Evolutionary conservation across 2,113 vertebrate species (phyloP).

Genomic region (Microtus montanus): DNA sequence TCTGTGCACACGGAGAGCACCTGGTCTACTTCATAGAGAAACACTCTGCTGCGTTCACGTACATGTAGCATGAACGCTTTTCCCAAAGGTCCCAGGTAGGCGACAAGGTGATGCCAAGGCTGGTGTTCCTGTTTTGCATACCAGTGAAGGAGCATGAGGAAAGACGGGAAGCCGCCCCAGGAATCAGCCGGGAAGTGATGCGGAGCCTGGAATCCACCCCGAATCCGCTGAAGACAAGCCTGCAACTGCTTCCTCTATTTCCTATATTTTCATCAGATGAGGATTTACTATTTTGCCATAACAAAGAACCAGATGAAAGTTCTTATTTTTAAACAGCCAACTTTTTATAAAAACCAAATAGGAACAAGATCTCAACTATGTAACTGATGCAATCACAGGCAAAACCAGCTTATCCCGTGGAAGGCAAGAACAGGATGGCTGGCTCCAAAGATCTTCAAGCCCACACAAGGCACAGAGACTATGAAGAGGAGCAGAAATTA

Average conservation of each 20-base stretch:
- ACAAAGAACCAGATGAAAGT: neutral
- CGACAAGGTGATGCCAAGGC: neutral
- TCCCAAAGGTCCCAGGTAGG: constrained; percentile 15
- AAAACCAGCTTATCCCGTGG: neutral
- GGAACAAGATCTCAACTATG: neutral
- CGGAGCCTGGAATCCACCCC: neutral
- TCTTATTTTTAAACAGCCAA: constrained; percentile 58
- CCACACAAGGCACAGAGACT: neutral
- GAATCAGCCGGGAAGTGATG: neutral
- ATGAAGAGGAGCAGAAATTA: neutral
- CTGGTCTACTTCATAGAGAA: neutral
- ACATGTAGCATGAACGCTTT: neutral
- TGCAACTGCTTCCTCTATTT: neutral
- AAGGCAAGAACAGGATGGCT: neutral
- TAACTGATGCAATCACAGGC: neutral
- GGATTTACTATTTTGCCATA: constrained; percentile 7
- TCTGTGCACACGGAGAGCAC: neutral
- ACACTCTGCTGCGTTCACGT: neutral
- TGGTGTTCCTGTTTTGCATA: neutral
- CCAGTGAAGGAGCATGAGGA: neutral
- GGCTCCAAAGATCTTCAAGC: neutral
- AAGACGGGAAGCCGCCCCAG: neutral
- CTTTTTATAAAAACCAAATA: constrained; percentile 4
- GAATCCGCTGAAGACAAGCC: neutral
- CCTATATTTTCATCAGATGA: neutral